Base-by-base conservation (phyloP, 2,113 vertebrate genomes). In the Toxostoma redivivum region DNA sequence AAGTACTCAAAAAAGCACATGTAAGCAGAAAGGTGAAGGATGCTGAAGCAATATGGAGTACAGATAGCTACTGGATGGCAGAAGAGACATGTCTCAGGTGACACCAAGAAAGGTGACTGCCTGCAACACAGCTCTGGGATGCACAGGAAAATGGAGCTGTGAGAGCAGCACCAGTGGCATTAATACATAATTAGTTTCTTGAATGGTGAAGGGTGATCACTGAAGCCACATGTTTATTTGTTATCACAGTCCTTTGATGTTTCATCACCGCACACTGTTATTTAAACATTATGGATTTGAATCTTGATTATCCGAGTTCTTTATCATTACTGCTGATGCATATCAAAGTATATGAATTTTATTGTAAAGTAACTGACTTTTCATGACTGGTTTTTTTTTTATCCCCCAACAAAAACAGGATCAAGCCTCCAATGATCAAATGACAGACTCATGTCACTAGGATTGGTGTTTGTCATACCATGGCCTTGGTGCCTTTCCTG, bases 21-120 rank as follows among this genome's bases (percentile, higher is more conserved):
- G 0, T 30, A 86, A 93, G n/a, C 33, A 78, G 50, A 44, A 65
- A 74, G 19, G 31, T 44, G 28, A 71, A 81, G 47, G 56, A 78
- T 51, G 37, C 6, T 25, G 47, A 77, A 71, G 22, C 24, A 54
- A 13, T 33, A 54, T 13, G 24, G 33, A 73, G 11, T 21, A 86
- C 31, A 47, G 42, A 35, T 0, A 45, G 50, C 20, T 83, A 37
- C 28, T 33, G 31, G 35, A 71, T 1, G 1, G 35, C n/a, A 87
- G 62, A 76, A 69, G 37, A 47, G 22, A 50, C 0, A 0, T 12
- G 21, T 54, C n/a, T 42, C 27, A 27, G 61, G 53, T 65, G 15
- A 61, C 0, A 0, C 23, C 51, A 35, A 35, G 12, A 54, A 61
- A 87, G 22, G 23, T 25, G 15, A 18, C 54, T n/a, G 45, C 42